Conservation (phyloP, 2,113 vertebrate genomes). For the Percina caprodes region DNA sequence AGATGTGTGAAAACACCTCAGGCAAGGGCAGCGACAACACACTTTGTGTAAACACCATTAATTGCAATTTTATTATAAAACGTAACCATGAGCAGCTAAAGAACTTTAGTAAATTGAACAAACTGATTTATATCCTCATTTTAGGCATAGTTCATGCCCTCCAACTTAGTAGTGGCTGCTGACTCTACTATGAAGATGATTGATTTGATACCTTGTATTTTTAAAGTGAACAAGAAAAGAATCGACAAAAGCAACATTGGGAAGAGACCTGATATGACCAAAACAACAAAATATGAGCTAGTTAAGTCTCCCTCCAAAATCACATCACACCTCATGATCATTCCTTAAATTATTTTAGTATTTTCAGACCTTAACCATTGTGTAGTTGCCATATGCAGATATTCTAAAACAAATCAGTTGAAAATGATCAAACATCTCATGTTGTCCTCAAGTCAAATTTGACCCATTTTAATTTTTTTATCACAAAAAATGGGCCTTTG, state of each 20-base stretch:
- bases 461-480: too few relatives aligned
- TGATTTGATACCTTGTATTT: neutral
- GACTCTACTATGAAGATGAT: neutral
- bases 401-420: neutral
- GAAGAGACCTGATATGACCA: neutral
- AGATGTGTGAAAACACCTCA: neutral
- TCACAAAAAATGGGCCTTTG: too few relatives aligned
- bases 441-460: too few relatives aligned
- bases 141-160: neutral
- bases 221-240: slow-evolving; percentile 3
- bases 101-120: neutral
- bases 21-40: neutral
- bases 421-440: neutral
- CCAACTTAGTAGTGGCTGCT: neutral
- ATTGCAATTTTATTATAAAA: slow-evolving; percentile 7
- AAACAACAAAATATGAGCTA: slow-evolving; percentile 2
- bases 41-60: slow-evolving; percentile 17
- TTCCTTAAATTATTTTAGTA: neutral
- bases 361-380: neutral
- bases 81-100: neutral
- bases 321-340: neutral
- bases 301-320: neutral
- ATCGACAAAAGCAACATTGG: neutral
- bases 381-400: neutral
- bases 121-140: neutral